Conservation (phyloP, 2,797 vertebrate genomes). For the Molossus alvarezi region DNA sequence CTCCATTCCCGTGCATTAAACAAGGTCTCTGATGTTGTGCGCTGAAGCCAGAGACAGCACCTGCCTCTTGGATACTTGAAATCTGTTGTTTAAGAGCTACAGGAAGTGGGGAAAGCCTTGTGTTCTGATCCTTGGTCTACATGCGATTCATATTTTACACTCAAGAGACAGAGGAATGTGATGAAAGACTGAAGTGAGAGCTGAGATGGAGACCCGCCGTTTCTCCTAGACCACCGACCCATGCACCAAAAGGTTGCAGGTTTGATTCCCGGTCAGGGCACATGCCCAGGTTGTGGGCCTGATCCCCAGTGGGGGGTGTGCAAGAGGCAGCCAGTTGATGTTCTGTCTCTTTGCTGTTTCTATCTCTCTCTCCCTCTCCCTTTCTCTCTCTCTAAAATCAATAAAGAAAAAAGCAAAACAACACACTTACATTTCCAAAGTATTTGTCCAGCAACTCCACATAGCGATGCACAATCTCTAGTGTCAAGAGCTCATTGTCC, state of each 20-base stretch:
- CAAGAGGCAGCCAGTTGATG: too few species aligned
- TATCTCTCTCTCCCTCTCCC: too few species aligned
- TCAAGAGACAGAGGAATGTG: neutral
- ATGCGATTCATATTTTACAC: neutral
- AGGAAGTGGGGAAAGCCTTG: neutral
- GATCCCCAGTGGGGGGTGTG: too few species aligned
- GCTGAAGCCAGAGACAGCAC: neutral
- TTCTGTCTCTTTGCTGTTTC: too few species aligned
- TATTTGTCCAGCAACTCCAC: constrained; percentile 98
- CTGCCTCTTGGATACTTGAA: neutral
- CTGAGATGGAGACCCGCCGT: neutral
- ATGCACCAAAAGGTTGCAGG: too few species aligned
- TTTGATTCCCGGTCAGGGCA: too few species aligned
- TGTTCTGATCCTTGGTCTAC: neutral
- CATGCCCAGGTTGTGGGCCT: too few species aligned
- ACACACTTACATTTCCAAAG: constrained; percentile 96
- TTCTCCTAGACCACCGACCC: neutral
- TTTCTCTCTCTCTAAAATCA: too few species aligned
- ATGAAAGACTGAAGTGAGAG: neutral
- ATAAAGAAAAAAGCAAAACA: neutral
- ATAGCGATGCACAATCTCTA: constrained; percentile 96
- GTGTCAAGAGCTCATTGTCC: constrained; percentile 96
- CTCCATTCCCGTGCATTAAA: neutral
- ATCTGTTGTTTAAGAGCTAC: neutral
- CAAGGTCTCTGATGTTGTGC: neutral